Conservation (phyloP, 2,113 vertebrate genomes). For the Phalacrocorax brasilianus region DNA sequence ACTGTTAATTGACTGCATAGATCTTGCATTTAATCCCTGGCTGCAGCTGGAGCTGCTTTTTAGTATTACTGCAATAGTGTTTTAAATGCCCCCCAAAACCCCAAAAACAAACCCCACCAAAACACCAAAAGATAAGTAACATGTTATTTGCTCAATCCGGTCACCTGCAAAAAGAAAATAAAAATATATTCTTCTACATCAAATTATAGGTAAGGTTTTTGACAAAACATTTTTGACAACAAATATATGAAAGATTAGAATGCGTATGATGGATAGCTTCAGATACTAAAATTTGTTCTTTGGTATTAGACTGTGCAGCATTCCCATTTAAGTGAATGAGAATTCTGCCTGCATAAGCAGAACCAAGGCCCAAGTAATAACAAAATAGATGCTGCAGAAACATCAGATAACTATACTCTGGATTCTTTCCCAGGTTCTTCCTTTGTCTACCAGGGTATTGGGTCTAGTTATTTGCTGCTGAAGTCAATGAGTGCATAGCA, state of each 20-base stretch:
- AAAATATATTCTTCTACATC: neutral
- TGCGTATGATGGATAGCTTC: neutral
- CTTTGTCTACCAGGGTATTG: slow-evolving; percentile 32
- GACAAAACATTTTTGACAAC: neutral
- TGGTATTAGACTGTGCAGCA: neutral
- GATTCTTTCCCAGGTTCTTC: slow-evolving; percentile 44
- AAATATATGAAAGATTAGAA: neutral
- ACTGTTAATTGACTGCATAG: neutral
- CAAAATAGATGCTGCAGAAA: slow-evolving; percentile 8
- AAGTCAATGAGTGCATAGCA: neutral
- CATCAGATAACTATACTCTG: slow-evolving; percentile 11
- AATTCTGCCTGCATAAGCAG: slow-evolving; percentile 26
- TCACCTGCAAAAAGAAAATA: neutral
- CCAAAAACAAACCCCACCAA: no score
- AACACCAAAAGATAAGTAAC: neutral
- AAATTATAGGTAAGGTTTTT: neutral
- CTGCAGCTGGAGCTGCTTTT: neutral
- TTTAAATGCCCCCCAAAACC: neutral
- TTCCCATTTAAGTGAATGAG: neutral
- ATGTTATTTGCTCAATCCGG: neutral
- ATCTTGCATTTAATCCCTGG: neutral
- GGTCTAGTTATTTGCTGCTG: neutral
- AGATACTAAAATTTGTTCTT: neutral
- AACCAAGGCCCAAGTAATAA: neutral
- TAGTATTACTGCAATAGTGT: neutral